Evolutionary conservation across 2,113 vertebrate genomes (phyloP), one percentile per base, ranked within the genome.

Genomic region (Onychorhynchus coronatus): DNA sequence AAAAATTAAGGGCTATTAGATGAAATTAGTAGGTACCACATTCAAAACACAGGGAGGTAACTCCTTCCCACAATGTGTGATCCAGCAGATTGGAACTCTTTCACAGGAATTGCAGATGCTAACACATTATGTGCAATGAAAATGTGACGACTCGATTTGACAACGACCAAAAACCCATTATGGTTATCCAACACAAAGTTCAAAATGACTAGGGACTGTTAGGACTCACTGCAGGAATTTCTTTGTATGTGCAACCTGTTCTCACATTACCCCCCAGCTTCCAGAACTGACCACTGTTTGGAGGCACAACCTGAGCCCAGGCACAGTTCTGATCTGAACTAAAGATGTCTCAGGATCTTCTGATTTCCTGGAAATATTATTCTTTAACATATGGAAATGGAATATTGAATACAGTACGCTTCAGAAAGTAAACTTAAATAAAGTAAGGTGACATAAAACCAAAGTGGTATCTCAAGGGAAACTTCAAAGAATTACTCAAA

Each of bases 61-160:
- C 52, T 47, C 47, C 66, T 78, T 89, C 68, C 35, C 30, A 41
- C 23, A 67, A 2, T 0, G 1, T 27, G 42, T 52, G 66, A 77
- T 19, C 22, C 56, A 80, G 46, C 41, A 86, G 31, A 53, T n/a
- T n/a, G 20, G 50, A 91, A 94, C 3, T 24, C 67, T 58, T 56
- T 31, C 56, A 71, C 52, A 37, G 52, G 37, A 85, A 23, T 55
- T 78, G 53, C 42, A 87, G 39, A 63, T 8, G 8, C 18, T 33
- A 44, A 49, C 20, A 58, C 1, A 18, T 84, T 71, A 53, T 0
- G 0, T 47, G 16, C 44, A 59, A 39, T n/a, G 35, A 67, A 78
- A 47, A 65, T 0, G 2, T 55, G 50, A 67, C 30, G 11, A 23
- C 39, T 4, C 1, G 0, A 74, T 31, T 8, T 2, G 2, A 50